Conservation (phyloP, 2,797 vertebrate genomes). For the Onychomys leucogaster region DNA sequence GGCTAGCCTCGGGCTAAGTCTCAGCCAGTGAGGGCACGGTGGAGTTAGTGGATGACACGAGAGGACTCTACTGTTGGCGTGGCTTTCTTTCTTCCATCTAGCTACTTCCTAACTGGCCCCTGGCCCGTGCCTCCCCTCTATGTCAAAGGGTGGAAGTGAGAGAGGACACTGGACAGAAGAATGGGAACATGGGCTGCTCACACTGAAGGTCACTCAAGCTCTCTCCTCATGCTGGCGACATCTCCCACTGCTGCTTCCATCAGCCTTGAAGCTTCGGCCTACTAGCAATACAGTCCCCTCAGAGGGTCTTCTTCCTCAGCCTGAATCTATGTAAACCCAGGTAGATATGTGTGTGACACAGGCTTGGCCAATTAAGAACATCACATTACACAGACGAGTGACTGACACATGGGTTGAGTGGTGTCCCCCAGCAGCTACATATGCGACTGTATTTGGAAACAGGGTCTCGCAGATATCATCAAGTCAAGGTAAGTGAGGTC, state of each 20-base stretch:
- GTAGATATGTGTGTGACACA: not conserved
- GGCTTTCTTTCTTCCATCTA: not conserved
- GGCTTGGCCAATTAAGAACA: not conserved
- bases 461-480: not conserved
- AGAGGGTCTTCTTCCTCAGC: not conserved
- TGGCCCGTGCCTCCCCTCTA: too few species aligned
- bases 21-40: fast-evolving
- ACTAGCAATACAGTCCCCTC: fast-evolving
- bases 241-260: too few species aligned
- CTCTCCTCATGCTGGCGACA: not conserved
- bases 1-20: not conserved
- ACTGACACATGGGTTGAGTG: not conserved
- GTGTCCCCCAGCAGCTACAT: not conserved
- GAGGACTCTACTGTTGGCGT: not conserved
- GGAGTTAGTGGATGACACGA: not conserved
- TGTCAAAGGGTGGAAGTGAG: not conserved
- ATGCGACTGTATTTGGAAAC: not conserved
- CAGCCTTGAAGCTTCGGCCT: not conserved
- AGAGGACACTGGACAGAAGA: not conserved
- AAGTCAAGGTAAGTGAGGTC: not conserved
- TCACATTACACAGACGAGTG: not conserved
- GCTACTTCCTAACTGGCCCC: too few species aligned
- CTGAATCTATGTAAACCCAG: fast-evolving
- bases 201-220: not conserved
- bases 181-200: not conserved